Percentiles rank a stretch among this genome's conserved stretches.
Evolutionary conservation across 2,113 vertebrate genomes (phyloP).

Genomic region (Nycticryphes semicollaris): DNA sequence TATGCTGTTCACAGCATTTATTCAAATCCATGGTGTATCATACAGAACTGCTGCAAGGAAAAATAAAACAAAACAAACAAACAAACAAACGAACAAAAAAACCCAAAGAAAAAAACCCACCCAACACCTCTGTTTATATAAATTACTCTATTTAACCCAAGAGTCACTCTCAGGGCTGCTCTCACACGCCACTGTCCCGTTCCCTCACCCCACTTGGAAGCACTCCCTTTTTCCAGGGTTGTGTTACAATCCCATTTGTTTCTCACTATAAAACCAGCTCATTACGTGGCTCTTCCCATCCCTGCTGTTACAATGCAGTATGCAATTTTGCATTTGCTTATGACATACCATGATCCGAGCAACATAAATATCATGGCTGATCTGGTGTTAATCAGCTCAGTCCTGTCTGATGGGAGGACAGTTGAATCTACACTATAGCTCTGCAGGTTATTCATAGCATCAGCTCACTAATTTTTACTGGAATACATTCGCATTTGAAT

Average conservation of each 20-base stretch:
- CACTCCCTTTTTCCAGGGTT: slow-evolving; percentile 21
- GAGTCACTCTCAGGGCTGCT: not conserved
- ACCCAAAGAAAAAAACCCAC: not conserved
- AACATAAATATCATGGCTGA: not conserved
- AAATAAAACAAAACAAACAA: not conserved
- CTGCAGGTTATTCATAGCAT: slow-evolving; percentile 62
- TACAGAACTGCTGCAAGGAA: not conserved
- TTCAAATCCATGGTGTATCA: not conserved
- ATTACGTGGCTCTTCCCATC: slow-evolving; percentile 37
- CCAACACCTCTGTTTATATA: not conserved
- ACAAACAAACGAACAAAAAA: not conserved
- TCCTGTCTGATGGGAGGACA: slow-evolving; percentile 1
- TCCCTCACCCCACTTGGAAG: not conserved
- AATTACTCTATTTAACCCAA: not conserved
- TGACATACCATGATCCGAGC: not conserved
- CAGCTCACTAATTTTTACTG: slow-evolving; percentile 36
- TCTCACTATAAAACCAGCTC: slow-evolving; percentile 17
- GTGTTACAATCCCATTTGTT: slow-evolving; percentile 46
- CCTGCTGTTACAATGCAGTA: slow-evolving; percentile 32
- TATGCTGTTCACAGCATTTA: not conserved
- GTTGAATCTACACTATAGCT: not conserved
- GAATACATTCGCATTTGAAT: not conserved
- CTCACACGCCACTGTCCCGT: not conserved
- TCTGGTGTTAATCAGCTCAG: slow-evolving; percentile 13
- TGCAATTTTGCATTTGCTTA: slow-evolving; percentile 40